Evolutionary conservation across 1,140 invertebrate species (phyloP).

Genomic region (Antheraea mylitta): DNA sequence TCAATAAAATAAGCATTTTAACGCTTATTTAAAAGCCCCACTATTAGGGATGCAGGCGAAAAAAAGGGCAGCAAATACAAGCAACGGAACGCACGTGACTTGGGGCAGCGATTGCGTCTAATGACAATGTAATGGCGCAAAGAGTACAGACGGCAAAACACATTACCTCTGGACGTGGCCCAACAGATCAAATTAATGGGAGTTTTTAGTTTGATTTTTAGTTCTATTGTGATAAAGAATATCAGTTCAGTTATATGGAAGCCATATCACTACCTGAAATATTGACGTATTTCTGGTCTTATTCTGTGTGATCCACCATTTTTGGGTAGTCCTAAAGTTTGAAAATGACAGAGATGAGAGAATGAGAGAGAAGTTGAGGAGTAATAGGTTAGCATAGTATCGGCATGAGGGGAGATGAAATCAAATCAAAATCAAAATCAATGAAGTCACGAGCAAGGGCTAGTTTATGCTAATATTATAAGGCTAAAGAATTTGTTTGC

Average conservation of each 20-base stretch:
- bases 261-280: no score
- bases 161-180: slow-evolving; percentile 8
- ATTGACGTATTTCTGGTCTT: no score
- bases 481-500: no score
- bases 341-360: no score
- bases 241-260: not conserved
- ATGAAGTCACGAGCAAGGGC: no score
- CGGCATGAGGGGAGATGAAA: no score
- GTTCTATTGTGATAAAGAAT: not conserved
- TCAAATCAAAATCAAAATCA: no score
- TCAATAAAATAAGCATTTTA: not conserved
- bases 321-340: no score
- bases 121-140: slow-evolving; percentile 37
- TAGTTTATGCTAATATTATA: no score
- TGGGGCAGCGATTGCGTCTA: slow-evolving; percentile 33
- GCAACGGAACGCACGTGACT: slow-evolving; percentile 35
- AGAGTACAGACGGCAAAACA: slow-evolving; percentile 10
- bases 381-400: no score
- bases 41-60: slow-evolving; percentile 35
- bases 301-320: no score
- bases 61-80: slow-evolving; percentile 36
- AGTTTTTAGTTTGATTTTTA: not conserved
- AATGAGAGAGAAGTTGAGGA: no score
- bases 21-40: slow-evolving; percentile 24
- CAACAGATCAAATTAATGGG: slow-evolving; percentile 6